Base-by-base conservation (phyloP, 2,797 vertebrate genomes). In the Spondyliosoma cantharus region DNA sequence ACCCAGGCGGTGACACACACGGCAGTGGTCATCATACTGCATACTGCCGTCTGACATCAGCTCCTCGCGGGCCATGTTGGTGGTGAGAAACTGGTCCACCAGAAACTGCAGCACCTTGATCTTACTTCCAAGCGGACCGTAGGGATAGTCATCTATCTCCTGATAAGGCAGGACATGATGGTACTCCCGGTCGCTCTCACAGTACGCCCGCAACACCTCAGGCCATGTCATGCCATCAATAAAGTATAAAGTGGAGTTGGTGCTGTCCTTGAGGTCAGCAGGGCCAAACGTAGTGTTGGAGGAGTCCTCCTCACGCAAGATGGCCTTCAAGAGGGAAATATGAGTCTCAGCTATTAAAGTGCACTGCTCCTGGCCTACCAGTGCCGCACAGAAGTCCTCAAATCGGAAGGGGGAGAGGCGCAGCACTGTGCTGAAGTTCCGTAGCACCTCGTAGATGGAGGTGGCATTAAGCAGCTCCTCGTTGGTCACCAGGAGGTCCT, bases 141-240 rank as follows among this genome's bases (percentile, higher is more conserved):
- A 99, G 3, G 98, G 98, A 77, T 99, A 99, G 64, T 98, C 97
- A 68, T 99, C 97, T 25, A 92, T 92, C 83, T 98, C 97, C 89
- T 97, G 96, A 90, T 94, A 96, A 6, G 96, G 95, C 86, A 99
- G 96, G 45, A 98, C 97, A 1, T 97, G 97, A 60, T 96, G 96
- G 90, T 97, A 98, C 90, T 99, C 98, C 48, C 86, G 93, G 89
- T 99, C 98, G 11, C 98, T 99, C 92, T 99, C 97, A 76, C 98
- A 99, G 94, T 99, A 99, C 5, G 97, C 94, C n/a, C 98, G 96
- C 91, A 99, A 91, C 86, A 99, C 97, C 95, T 99, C 98, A 0
- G 98, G 97, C 98, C 98, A 99, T 0, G 98, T 97, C 98, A 99
- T 99, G 74, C 97, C 98, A 7, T 99, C 98, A 15, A 99, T 97